Evolutionary conservation across 2,113 vertebrate genomes (phyloP).

Genomic region (Myotis brandtii): DNA sequence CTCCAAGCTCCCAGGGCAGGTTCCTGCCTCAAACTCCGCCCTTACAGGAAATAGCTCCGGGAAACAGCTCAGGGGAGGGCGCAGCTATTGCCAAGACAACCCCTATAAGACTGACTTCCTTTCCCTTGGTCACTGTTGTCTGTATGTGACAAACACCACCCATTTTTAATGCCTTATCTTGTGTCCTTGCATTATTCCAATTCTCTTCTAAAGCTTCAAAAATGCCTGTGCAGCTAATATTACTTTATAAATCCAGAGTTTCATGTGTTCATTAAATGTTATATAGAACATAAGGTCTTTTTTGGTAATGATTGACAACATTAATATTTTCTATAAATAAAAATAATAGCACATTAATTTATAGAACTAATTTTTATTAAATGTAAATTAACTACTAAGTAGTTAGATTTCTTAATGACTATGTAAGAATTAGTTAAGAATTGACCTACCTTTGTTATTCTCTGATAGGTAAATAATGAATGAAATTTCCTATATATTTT

Average conservation of each 20-base stretch:
- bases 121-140: too few species aligned
- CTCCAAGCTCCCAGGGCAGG: too few species aligned
- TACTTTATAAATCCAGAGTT: background rate
- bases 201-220: slow-evolving; percentile 4
- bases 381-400: background rate
- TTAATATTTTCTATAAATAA: slow-evolving; percentile 10
- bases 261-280: background rate
- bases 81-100: too few species aligned
- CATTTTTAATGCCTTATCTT: background rate
- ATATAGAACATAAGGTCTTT: background rate
- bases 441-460: background rate
- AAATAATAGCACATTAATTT: background rate
- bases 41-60: too few species aligned
- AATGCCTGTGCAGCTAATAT: background rate
- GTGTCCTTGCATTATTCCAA: background rate
- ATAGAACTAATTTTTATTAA: slow-evolving; percentile 14
- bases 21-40: too few species aligned
- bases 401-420: background rate
- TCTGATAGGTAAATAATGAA: slow-evolving; percentile 4
- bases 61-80: too few species aligned
- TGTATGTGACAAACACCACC: too few species aligned
- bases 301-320: background rate
- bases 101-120: too few species aligned
- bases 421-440: background rate
- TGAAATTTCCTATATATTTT: background rate